These are phyloP conservation scores for Theocolax elegans DNA, from an alignment of 1,140 invertebrate genomes.

Conservation along the genomic window DNA sequence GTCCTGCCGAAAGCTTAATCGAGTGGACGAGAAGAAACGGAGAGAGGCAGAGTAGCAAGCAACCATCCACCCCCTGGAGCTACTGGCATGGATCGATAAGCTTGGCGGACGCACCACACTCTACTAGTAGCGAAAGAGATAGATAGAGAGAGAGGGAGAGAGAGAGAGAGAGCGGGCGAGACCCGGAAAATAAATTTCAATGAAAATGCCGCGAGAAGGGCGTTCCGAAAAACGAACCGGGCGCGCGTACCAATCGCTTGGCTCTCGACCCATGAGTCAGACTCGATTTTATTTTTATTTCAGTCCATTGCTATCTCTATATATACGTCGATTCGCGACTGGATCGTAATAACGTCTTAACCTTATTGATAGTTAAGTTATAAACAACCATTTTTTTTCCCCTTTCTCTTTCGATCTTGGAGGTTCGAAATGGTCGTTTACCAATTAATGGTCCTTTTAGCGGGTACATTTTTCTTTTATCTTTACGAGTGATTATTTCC, in stretches of 20 bases:
- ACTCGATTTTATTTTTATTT: slow-evolving; percentile 6
- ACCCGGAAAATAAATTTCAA: slow-evolving; percentile 24
- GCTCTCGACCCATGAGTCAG: too few relatives aligned
- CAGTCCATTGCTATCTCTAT: neutral
- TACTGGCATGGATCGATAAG: slow-evolving; percentile 16
- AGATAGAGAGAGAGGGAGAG: neutral
- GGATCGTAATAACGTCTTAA: neutral
- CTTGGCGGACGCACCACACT: too few relatives aligned
- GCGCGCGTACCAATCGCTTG: too few relatives aligned
- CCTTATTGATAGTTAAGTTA: neutral
- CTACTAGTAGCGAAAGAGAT: too few relatives aligned
- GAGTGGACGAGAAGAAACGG: slow-evolving; percentile 21
- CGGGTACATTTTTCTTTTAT: too few relatives aligned
- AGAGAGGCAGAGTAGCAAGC: neutral
- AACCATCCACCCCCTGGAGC: neutral
- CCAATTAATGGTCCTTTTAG: too few relatives aligned
- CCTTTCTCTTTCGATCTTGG: too few relatives aligned
- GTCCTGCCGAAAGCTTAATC: slow-evolving; percentile 22
- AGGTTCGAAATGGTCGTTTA: too few relatives aligned
- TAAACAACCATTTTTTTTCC: neutral
- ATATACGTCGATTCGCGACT: neutral
- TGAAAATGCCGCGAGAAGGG: slow-evolving; percentile 25
- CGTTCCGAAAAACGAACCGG: neutral
- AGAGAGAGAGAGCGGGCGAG: neutral
- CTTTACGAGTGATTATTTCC: too few relatives aligned